Evolutionary conservation across 2,797 vertebrate genomes (phyloP), one percentile per base, ranked within the genome.

Genomic region (Melanotaenia maccullochi): DNA sequence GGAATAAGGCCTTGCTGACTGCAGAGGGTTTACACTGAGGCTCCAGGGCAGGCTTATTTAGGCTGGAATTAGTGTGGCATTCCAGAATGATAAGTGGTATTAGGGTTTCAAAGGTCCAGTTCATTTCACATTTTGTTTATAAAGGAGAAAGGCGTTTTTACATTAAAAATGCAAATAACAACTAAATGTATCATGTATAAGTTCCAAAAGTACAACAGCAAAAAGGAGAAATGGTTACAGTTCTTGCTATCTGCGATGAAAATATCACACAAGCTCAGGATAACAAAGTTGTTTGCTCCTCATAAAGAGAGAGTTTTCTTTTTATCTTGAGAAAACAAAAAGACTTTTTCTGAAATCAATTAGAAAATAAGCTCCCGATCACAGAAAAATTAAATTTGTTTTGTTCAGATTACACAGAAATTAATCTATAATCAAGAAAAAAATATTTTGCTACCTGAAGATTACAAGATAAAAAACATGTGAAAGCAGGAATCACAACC

Each of bases 51-150:
- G 65, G 82, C 69, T 89, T 85, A 85, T 82, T 83, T 86, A 73
- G 71, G 65, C 38, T 65, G 70, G 88, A 86, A 73, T 91, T 83
- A 85, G 75, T 3, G 40, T 22, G 68, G 83, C 87, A 92, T 93
- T 93, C 90, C 90, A 74, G 67, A 64, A 84, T 79, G 73, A 89
- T 88, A 82, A 77, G 76, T 81, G 71, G 81, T 79, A 85, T 90
- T 90, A 82, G 24, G 9, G 64, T 67, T 82, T 89, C 80, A 84
- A 74, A 82, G 42, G 54, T 78, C 52, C 33, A 54, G 20, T 51
- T 63, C 36, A 67, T 83, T 71, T 81, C 63, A 81, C 42, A 40
- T 64, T 85, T 55, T 68, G 32, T 84, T 69, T 60, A 40, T 30
- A 20, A 75, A 33, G 14, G n/a, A n/a, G 49, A 33, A 74, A 71